Conservation (phyloP, 64 coral and sea anemone species). For the Porites australiensis region DNA sequence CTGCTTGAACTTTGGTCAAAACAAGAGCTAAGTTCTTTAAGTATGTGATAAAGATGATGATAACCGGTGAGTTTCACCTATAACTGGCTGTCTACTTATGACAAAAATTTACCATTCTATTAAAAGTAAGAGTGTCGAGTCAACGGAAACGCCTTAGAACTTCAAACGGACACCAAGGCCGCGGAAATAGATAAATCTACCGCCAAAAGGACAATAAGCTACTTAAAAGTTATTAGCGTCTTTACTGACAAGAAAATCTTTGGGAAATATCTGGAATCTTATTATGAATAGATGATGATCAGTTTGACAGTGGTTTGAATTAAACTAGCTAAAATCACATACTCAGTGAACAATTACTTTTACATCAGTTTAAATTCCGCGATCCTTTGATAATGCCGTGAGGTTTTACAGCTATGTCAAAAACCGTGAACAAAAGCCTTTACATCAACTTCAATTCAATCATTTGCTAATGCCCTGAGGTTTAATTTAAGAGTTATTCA, state of each 20-base stretch:
- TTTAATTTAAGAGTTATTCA: too few species aligned
- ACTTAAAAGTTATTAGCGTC: background rate
- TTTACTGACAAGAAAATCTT: background rate
- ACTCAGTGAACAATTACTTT: background rate
- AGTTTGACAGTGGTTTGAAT: background rate
- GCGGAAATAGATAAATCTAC: slow-evolving; percentile 22
- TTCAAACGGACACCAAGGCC: background rate
- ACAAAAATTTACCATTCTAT: background rate
- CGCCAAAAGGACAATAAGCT: slow-evolving; percentile 13
- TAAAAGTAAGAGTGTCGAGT: background rate
- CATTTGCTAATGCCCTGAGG: too few species aligned
- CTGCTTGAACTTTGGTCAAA: too few species aligned
- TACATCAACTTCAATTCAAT: too few species aligned
- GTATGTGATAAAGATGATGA: too few species aligned
- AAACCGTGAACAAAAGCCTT: too few species aligned
- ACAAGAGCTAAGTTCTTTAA: too few species aligned
- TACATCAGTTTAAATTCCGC: background rate
- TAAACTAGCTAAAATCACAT: background rate
- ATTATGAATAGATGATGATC: background rate
- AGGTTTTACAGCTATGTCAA: too few species aligned
- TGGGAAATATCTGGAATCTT: background rate
- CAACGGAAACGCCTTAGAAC: background rate
- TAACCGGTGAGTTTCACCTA: too few species aligned
- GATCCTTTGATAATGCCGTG: too few species aligned
- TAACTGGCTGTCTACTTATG: too few species aligned